Evolutionary conservation across 2,113 vertebrate species (phyloP), one percentile per base, ranked within the genome.

Genomic region (Bostrychus sinensis): DNA sequence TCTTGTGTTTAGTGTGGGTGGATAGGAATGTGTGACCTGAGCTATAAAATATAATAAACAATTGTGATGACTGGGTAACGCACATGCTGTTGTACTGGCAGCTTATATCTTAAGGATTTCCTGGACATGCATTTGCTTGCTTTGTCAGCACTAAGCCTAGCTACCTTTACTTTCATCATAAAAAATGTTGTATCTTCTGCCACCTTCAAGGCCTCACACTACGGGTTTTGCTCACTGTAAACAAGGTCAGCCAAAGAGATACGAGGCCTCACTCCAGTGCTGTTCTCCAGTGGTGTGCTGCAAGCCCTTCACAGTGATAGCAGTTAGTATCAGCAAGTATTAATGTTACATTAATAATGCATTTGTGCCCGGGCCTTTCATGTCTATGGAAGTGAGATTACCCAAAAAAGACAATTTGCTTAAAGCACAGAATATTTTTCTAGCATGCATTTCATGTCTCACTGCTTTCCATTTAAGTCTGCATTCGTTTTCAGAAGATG

Each of bases 381-480:
- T 41, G 41, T 64, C 53, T 25, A 1, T 58, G 46, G 25, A 23
- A 58, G 25, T 68, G 25, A 42, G 48, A 72, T 78, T 54, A 66
- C 12, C 45, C 23, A 32, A 32, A 64, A 72, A 57, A 62, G 17
- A 56, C 45, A 62, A 75, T 55, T 64, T 76, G 46, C 80, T 70
- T 56, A 56, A 46, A 61, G 71, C 42, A 16, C 26, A 62, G 57
- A 58, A 45, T 61, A 55, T 75, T 80, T 63, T 70, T 66, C 72
- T 25, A 30, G 54, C 70, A 73, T 70, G 73, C 62, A 78, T 78
- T 82, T 86, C 75, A 72, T 69, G 72, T 86, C 46, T 66, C 77
- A 62, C 34, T 20, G 38, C 70, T 75, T 84, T 75, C 66, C 69
- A 66, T 78, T 81, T 78, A 75, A 75, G 63, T 54, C 62, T 80